Conservation (phyloP, 2,797 vertebrate genomes). For the Gymnoscopelus braueri region DNA sequence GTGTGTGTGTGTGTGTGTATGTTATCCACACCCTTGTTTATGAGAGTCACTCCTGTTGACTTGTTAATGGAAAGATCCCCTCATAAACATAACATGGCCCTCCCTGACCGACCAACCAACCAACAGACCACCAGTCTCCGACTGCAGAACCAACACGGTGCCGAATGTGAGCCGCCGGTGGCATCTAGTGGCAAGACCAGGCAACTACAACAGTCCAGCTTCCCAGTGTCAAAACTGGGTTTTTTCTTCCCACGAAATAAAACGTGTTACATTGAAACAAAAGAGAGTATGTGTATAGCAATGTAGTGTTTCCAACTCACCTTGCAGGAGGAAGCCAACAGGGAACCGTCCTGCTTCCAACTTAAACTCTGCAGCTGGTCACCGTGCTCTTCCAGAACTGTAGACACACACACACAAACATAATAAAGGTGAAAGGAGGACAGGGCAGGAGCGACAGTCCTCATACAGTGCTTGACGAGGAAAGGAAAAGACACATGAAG, state of each 20-base stretch:
- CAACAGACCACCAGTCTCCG: neutral
- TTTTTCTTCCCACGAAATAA: neutral
- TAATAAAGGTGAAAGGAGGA: slow-evolving; percentile 21
- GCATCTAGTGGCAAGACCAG: slow-evolving; percentile 68
- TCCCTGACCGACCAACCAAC: neutral
- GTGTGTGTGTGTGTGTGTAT: neutral
- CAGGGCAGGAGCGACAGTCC: neutral
- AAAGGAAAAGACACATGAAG: neutral
- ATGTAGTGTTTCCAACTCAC: slow-evolving; percentile 66
- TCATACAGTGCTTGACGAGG: neutral
- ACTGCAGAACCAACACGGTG: too few species aligned
- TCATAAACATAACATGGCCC: slow-evolving; percentile 25
- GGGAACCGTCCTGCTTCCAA: slow-evolving; percentile 91
- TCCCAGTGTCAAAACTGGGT: neutral
- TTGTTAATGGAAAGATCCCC: slow-evolving; percentile 43
- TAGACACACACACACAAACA: slow-evolving; percentile 26
- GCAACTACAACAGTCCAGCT: slow-evolving; percentile 35
- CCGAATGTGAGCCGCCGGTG: slow-evolving; percentile 36
- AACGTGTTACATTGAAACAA: neutral
- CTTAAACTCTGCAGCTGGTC: slow-evolving; percentile 89
- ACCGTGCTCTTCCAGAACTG: slow-evolving; percentile 87
- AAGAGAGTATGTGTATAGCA: neutral
- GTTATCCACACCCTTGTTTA: slow-evolving; percentile 50
- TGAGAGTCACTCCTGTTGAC: slow-evolving; percentile 36
- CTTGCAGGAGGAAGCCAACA: slow-evolving; percentile 91